Conservation (phyloP, 2,797 vertebrate genomes). For the Lacerta agilis region DNA sequence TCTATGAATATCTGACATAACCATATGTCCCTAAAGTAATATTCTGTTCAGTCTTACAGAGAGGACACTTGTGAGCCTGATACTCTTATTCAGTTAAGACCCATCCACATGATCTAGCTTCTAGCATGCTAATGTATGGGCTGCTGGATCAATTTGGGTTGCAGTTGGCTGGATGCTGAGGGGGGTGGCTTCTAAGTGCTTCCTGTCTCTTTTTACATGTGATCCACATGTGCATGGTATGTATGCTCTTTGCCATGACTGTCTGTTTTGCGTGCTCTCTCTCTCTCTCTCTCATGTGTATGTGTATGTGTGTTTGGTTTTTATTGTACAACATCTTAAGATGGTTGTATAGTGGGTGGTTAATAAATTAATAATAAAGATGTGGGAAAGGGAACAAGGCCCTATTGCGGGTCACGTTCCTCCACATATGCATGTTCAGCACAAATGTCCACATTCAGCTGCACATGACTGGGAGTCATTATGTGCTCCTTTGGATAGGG, state of each 20-base stretch:
- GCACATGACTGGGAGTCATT: neutral
- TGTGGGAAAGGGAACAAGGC: neutral
- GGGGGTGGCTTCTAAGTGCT: too few relatives aligned
- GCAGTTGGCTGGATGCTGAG: neutral
- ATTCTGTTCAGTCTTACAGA: slow-evolving; percentile 13
- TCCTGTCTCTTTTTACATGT: neutral
- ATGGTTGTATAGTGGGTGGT: too few relatives aligned
- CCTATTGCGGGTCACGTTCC: neutral
- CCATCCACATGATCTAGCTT: neutral
- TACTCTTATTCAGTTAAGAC: neutral
- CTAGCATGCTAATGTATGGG: neutral
- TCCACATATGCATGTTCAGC: neutral
- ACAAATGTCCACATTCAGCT: too few relatives aligned
- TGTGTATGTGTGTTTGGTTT: too few relatives aligned
- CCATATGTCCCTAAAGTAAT: slow-evolving; percentile 34
- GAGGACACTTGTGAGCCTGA: neutral
- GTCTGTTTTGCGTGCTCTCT: too few relatives aligned
- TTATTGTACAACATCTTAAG: too few relatives aligned
- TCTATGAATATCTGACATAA: slow-evolving; percentile 37
- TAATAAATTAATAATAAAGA: neutral
- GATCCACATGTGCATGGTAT: neutral
- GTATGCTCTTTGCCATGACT: too few relatives aligned
- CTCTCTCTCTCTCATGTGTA: too few relatives aligned
- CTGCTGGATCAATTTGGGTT: neutral
- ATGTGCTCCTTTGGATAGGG: neutral